Evolutionary conservation across 1,140 invertebrate genomes (phyloP).

Genomic region (Drosophila baimaii): DNA sequence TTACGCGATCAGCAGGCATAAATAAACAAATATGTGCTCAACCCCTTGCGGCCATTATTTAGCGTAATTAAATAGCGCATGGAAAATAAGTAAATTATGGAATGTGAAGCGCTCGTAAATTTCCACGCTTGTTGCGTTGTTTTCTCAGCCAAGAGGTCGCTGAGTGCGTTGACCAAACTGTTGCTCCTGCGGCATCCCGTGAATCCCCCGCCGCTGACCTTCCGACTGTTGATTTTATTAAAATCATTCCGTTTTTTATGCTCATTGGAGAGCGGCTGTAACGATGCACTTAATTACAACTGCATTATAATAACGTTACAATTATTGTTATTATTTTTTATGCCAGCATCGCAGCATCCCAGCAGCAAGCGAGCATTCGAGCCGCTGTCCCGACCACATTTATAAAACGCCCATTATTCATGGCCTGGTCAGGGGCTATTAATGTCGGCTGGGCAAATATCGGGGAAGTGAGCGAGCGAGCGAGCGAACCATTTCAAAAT

Average conservation of each 20-base stretch:
- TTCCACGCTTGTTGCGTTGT: slow-evolving; percentile 29
- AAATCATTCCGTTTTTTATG: slow-evolving; percentile 48
- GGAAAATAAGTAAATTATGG: slow-evolving; percentile 59
- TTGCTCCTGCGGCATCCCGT: slow-evolving; percentile 26
- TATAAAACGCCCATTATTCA: slow-evolving; percentile 62
- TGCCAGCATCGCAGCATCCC: slow-evolving; percentile 6
- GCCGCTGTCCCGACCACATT: slow-evolving; percentile 42
- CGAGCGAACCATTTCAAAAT: slow-evolving; percentile 44
- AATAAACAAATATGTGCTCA: slow-evolving; percentile 26
- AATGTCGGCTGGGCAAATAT: slow-evolving; percentile 51
- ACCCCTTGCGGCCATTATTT: slow-evolving; percentile 42
- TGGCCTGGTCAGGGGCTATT: slow-evolving; percentile 52
- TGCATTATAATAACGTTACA: slow-evolving; percentile 65
- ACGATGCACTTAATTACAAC: slow-evolving; percentile 62
- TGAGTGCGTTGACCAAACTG: slow-evolving; percentile 52
- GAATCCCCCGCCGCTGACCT: slow-evolving; percentile 17
- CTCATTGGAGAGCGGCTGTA: slow-evolving; percentile 15
- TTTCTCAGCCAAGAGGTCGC: slow-evolving; percentile 27
- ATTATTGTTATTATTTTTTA: slow-evolving; percentile 64
- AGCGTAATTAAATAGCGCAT: slow-evolving; percentile 54
- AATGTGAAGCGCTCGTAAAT: slow-evolving; percentile 56
- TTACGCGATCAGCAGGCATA: slow-evolving; percentile 16
- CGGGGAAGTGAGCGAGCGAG: slow-evolving; percentile 6
- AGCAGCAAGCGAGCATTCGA: not conserved
- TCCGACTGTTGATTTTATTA: slow-evolving; percentile 56